These are phyloP conservation scores for Chaenodraco wilsoni DNA, from an alignment of 2,797 vertebrate genomes.

Conservation along the genomic window DNA sequence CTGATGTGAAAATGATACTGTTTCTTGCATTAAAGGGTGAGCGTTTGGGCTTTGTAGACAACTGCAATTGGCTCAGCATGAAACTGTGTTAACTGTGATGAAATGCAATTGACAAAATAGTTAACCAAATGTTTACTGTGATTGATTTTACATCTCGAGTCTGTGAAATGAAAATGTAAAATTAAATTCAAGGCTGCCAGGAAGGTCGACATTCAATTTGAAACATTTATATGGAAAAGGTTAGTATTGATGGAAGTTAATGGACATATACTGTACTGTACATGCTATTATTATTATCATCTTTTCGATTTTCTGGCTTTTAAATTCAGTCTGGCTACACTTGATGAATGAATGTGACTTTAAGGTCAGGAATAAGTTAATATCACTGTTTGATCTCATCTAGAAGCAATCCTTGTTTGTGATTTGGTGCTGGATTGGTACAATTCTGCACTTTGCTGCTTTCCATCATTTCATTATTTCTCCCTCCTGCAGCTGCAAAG, in stretches of 20 bases:
- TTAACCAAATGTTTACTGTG: conserved; percentile 11
- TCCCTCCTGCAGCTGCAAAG: conserved; percentile 42
- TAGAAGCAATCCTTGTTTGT: conserved; percentile 22
- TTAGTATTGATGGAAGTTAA: background rate
- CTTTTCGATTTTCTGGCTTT: background rate
- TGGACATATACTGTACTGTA: background rate
- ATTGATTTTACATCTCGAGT: background rate
- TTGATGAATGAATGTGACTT: conserved; percentile 28
- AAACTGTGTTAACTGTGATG: background rate
- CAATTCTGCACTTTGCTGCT: conserved; percentile 28
- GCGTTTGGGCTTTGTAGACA: background rate
- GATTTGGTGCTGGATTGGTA: conserved; percentile 28
- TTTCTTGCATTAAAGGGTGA: background rate
- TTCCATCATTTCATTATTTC: conserved; percentile 57
- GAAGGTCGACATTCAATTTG: background rate
- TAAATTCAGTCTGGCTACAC: background rate
- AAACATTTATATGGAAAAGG: background rate
- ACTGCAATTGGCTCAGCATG: background rate
- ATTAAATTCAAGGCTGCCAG: conserved; percentile 4
- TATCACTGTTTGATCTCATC: conserved; percentile 32
- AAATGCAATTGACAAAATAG: background rate
- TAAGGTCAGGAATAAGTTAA: conserved; percentile 31
- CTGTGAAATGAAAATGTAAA: conserved; percentile 12
- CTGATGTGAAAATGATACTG: background rate
- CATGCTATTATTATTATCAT: background rate